A percentile compares a stretch with the other conserved stretches of the same genome.
Conservation (phyloP, 2,113 vertebrate species). For the Silurus asotus region DNA sequence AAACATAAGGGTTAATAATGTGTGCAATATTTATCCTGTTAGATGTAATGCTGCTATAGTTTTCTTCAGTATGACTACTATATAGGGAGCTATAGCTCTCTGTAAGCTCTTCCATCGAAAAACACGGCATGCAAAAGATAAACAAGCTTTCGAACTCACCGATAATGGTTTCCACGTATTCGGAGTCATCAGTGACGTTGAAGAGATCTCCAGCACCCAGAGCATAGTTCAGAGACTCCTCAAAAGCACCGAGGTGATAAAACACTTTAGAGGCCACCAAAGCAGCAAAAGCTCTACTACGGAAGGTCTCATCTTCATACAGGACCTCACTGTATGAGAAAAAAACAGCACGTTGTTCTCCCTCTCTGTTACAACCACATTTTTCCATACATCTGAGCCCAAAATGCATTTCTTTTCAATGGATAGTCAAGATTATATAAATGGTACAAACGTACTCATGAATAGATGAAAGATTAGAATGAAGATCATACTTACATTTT, state of each 20-base stretch:
- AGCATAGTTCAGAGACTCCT: slow-evolving; percentile 97
- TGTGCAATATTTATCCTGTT: too few species aligned
- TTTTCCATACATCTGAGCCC: neutral
- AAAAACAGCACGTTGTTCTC: neutral
- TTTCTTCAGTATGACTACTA: too few species aligned
- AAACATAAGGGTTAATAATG: too few species aligned
- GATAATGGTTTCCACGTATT: slow-evolving; percentile 99
- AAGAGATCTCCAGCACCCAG: slow-evolving; percentile 97
- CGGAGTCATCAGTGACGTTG: slow-evolving; percentile 95
- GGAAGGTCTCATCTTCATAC: slow-evolving; percentile 96
- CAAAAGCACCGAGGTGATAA: slow-evolving; percentile 97
- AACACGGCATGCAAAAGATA: neutral
- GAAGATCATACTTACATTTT: slow-evolving; percentile 87
- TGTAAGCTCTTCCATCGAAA: too few species aligned
- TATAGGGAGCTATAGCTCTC: too few species aligned
- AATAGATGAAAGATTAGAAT: neutral
- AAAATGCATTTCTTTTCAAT: neutral
- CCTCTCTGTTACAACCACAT: too few species aligned
- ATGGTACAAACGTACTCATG: neutral
- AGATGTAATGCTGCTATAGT: too few species aligned
- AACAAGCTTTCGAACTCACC: slow-evolving; percentile 71
- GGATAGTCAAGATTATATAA: neutral
- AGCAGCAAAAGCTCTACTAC: slow-evolving; percentile 93
- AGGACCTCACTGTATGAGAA: slow-evolving; percentile 85
- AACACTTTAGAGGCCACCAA: slow-evolving; percentile 98